Conservation (phyloP, 2,888 invertebrate species). For the Chloroclystis v-ata region DNA sequence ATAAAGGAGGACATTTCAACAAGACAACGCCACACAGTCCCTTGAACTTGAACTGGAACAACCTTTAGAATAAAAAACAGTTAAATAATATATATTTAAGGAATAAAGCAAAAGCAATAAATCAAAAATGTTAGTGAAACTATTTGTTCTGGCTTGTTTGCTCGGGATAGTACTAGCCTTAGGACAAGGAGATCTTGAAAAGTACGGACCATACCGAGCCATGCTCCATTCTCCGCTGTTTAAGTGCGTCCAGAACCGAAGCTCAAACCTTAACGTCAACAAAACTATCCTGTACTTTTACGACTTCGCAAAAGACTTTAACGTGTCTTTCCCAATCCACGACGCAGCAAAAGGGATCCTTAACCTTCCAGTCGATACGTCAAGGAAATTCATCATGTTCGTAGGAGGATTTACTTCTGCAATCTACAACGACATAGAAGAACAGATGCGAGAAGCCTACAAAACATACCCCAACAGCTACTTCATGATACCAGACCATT, state of each 20-base stretch:
- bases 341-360: conserved; percentile 56
- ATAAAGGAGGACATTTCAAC: conserved; percentile 12
- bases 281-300: conserved; percentile 58
- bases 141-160: conserved; percentile 32
- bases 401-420: conserved; percentile 63
- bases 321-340: conserved; percentile 43
- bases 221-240: conserved; percentile 52
- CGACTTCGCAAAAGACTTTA: conserved; percentile 47
- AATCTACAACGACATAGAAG: conserved; percentile 57
- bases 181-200: conserved; percentile 55
- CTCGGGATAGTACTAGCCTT: conserved; percentile 33
- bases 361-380: conserved; percentile 44
- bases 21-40: not conserved
- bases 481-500: conserved; percentile 66
- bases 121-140: conserved; percentile 18
- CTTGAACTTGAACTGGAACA: not conserved
- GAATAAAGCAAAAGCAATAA: not conserved
- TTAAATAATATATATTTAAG: too few relatives aligned
- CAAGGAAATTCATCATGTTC: conserved; percentile 54
- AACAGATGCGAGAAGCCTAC: conserved; percentile 55
- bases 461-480: conserved; percentile 56
- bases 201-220: conserved; percentile 60
- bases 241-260: conserved; percentile 56
- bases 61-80: too few relatives aligned
- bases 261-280: conserved; percentile 52